Evolutionary conservation across 37 sponge, comb jelly and placozoan genomes (phyloP).

Genomic region (Beroe forskalii): DNA sequence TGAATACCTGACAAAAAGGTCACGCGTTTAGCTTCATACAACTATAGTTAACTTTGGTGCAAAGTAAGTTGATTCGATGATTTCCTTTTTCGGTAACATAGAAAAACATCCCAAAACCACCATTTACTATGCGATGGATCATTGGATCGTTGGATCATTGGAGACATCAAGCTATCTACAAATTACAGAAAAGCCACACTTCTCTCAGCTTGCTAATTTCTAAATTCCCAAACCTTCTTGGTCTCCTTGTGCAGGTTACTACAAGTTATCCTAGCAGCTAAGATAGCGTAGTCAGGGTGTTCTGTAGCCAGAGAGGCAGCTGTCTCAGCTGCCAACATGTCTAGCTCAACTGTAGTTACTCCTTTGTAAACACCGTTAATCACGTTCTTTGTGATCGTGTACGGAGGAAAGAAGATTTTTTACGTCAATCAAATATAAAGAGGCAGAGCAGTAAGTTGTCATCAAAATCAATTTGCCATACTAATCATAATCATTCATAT

Average conservation of each 20-base stretch:
- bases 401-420: not conserved
- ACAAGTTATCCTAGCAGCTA: conserved; percentile 95
- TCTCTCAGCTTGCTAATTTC: not conserved
- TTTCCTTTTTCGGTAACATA: no score
- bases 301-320: conserved; percentile 96
- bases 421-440: no score
- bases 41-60: no score
- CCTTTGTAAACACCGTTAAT: conserved; percentile 78
- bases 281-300: conserved; percentile 96
- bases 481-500: not conserved
- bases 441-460: no score
- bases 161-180: no score
- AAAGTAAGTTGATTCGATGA: no score
- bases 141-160: no score
- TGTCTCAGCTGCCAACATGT: conserved; percentile 99
- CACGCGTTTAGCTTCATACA: no score
- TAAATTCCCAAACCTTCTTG: conserved; percentile 71
- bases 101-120: no score
- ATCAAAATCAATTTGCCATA: no score
- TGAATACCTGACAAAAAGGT: conserved; percentile 24
- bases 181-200: no score
- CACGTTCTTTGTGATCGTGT: conserved; percentile 73
- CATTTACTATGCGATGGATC: no score
- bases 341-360: conserved; percentile 95
- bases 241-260: conserved; percentile 99